These are phyloP conservation scores for Oxygymnocypris stewartii DNA, from an alignment of 2,113 vertebrate genomes.

Conservation along the genomic window DNA sequence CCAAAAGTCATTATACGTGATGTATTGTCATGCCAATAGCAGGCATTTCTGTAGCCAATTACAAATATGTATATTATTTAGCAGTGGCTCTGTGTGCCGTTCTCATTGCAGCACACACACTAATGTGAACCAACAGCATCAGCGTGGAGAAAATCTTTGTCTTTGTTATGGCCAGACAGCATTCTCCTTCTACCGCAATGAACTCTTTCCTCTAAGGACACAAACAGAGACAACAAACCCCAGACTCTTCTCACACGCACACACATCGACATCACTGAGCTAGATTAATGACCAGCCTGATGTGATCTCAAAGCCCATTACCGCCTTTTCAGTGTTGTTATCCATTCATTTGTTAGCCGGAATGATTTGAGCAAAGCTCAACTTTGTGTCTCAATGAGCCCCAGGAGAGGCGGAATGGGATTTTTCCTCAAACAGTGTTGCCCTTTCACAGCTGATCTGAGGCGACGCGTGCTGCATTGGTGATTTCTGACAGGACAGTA, in stretches of 20 bases:
- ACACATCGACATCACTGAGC: slow-evolving; percentile 36
- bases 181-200: slow-evolving; percentile 42
- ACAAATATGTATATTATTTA: slow-evolving; percentile 35
- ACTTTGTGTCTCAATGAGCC: slow-evolving; percentile 64
- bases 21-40: slow-evolving; percentile 1
- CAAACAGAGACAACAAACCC: slow-evolving; percentile 28
- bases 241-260: slow-evolving; percentile 5
- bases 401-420: slow-evolving; percentile 61
- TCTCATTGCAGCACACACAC: slow-evolving; percentile 23
- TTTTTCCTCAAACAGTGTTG: slow-evolving; percentile 53
- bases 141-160: slow-evolving; percentile 34
- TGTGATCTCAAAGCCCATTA: slow-evolving; percentile 49
- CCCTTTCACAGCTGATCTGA: not conserved
- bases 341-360: slow-evolving; percentile 54
- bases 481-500: not conserved
- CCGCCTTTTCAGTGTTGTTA: slow-evolving; percentile 48
- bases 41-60: slow-evolving; percentile 6
- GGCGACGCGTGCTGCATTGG: not conserved
- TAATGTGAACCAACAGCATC: slow-evolving; percentile 6
- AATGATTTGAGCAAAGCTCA: slow-evolving; percentile 57
- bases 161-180: slow-evolving; percentile 40
- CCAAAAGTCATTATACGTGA: slow-evolving; percentile 38
- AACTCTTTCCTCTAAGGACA: slow-evolving; percentile 35
- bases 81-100: slow-evolving; percentile 18
- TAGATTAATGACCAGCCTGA: slow-evolving; percentile 35